Evolutionary conservation across 2,113 vertebrate genomes (phyloP).

Genomic region (Prochilodus magdalenae): DNA sequence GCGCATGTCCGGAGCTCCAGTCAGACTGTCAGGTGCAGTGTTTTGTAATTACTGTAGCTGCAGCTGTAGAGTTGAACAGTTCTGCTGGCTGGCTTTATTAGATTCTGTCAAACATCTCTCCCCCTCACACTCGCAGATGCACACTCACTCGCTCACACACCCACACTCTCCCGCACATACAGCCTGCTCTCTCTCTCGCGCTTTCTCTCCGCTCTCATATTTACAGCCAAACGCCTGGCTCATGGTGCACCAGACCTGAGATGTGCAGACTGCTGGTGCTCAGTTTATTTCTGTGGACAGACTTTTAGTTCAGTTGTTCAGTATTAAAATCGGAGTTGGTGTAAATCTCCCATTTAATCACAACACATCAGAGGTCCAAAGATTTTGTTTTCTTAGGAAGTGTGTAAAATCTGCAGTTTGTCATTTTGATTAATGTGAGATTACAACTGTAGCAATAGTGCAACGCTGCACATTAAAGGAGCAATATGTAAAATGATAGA

Average conservation of each 20-base stretch:
- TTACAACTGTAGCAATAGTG: no score
- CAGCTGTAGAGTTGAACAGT: conserved; percentile 55
- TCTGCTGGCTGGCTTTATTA: conserved; percentile 60
- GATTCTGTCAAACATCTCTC: conserved; percentile 60
- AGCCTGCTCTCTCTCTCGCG: background rate
- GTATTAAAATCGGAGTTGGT: background rate
- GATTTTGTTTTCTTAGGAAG: no score
- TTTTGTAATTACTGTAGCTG: conserved; percentile 64
- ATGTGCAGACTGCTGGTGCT: background rate
- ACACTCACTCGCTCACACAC: background rate
- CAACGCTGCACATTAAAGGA: no score
- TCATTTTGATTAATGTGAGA: no score
- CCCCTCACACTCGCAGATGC: conserved; percentile 30
- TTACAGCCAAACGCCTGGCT: background rate
- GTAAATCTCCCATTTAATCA: no score
- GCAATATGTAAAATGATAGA: no score
- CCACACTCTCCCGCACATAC: background rate
- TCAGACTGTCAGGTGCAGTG: conserved; percentile 63
- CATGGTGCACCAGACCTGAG: background rate
- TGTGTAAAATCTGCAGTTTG: no score
- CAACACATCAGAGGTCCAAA: no score
- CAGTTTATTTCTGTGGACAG: background rate
- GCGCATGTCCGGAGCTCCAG: conserved; percentile 27
- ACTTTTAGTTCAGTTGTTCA: no score
- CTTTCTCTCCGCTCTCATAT: conserved; percentile 5